Evolutionary conservation across 2,113 vertebrate genomes (phyloP), one percentile per base, ranked within the genome.

Genomic region (Amia ocellicauda): DNA sequence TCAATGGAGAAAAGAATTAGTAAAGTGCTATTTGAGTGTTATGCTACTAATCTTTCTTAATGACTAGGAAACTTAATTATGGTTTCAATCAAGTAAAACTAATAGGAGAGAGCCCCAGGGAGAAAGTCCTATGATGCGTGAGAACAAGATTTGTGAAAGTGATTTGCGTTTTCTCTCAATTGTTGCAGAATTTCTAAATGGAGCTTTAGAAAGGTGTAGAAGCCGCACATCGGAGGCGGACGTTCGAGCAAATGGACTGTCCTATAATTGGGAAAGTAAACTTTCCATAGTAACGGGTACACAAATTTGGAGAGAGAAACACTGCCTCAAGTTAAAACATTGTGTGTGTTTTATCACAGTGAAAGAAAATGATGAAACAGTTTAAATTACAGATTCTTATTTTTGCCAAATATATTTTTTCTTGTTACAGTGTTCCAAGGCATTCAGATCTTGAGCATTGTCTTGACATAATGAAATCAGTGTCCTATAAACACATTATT

Each of bases 41-140:
- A 13, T 22, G 31, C 31, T 11, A 9, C 29, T 41, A 41, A 58
- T 58, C 7, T 41, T 58, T 41, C 16, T 41, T 31, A 40, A 55
- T n/a, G 22, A 56, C 26, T 17, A 28, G 29, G 56, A 58, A 41
- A 41, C 31, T 40, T 41, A 58, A 58, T 58, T 58, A 40, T n/a
- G 29, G 27, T 31, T n/a, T 58, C 22, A 60, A 27, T 60, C 58
- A 60, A 45, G 20, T 60, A 60, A 27, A 22, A 60, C 23, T 60
- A 45, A 60, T 45, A n/a, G 4, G 45, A 60, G 13, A n/a, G 22
- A 26, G 40, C 58, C 17, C 10, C 14, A 9, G 23, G 41, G 41
- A 24, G 9, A 24, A 9, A 27, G 9, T 4, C 17, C 3, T 27
- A 10, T 41, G 36, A 26, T 43, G 41, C 58, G 45, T 60, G 58